Conservation (phyloP, 2,888 invertebrate genomes). For the Ormyrus pomaceus region DNA sequence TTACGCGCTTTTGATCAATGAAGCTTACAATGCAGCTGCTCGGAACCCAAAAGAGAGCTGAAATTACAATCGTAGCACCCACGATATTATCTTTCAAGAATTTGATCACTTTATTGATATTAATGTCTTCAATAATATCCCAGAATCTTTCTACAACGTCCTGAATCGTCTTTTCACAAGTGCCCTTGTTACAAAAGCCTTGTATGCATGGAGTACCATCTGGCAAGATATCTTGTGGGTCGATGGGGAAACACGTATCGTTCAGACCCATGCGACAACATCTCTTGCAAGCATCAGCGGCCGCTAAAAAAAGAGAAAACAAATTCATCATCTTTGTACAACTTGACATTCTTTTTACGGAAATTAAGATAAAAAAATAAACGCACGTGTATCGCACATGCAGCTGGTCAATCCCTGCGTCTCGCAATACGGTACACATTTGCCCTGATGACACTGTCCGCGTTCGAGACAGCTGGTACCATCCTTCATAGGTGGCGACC, state of each 20-base stretch:
- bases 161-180: slow-evolving; percentile 95
- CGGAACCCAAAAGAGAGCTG: slow-evolving; percentile 96
- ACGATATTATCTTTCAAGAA: slow-evolving; percentile 96
- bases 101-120: slow-evolving; percentile 92
- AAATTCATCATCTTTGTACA: slow-evolving; percentile 17
- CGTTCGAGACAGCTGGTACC: slow-evolving; percentile 93
- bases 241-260: slow-evolving; percentile 93
- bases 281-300: slow-evolving; percentile 90
- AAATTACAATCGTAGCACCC: slow-evolving; percentile 92
- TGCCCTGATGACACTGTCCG: slow-evolving; percentile 93
- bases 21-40: slow-evolving; percentile 92
- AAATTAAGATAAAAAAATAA: slow-evolving; percentile 3
- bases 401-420: slow-evolving; percentile 94
- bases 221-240: slow-evolving; percentile 90
- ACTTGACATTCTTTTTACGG: background rate
- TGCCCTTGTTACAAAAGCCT: slow-evolving; percentile 96
- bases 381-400: slow-evolving; percentile 94
- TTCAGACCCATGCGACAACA: slow-evolving; percentile 95
- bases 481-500: slow-evolving; percentile 91
- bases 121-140: slow-evolving; percentile 98
- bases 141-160: slow-evolving; percentile 97
- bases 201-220: slow-evolving; percentile 97
- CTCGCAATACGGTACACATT: slow-evolving; percentile 96
- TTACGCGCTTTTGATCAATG: slow-evolving; percentile 86
- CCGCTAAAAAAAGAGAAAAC: slow-evolving; percentile 79